These are phyloP conservation scores for Pelmatolapia mariae DNA, from an alignment of 2,113 vertebrate species.

Conservation along the genomic window DNA sequence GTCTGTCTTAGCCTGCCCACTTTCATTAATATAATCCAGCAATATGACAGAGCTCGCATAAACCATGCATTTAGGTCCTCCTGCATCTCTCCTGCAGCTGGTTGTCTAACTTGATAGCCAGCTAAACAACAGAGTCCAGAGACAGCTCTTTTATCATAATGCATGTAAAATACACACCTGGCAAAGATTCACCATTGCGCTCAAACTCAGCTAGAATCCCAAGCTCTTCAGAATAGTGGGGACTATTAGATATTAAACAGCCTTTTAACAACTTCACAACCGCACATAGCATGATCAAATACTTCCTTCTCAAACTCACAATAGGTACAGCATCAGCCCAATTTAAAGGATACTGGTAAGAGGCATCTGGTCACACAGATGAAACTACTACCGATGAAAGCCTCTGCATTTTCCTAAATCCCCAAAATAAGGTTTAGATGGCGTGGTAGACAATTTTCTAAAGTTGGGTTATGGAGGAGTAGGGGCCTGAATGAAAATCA, in stretches of 20 bases:
- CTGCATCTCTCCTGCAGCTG: neutral
- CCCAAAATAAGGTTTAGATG: neutral
- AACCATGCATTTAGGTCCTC: neutral
- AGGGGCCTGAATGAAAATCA: neutral
- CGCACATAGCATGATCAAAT: neutral
- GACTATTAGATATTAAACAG: neutral
- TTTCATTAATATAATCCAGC: neutral
- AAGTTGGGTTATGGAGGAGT: neutral
- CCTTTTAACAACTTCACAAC: neutral
- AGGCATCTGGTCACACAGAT: neutral
- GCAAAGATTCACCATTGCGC: neutral
- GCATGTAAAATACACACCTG: neutral
- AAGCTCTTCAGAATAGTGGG: neutral
- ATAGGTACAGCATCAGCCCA: neutral
- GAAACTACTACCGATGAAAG: neutral
- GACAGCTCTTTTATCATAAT: neutral
- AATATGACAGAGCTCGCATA: neutral
- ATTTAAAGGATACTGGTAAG: neutral
- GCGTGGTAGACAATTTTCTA: neutral
- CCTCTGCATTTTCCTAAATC: neutral
- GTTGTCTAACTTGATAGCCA: neutral
- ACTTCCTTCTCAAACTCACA: neutral
- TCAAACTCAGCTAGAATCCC: neutral
- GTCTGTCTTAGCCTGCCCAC: neutral
- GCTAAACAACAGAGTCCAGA: neutral